Evolutionary conservation across 2,113 vertebrate genomes (phyloP), one percentile per base, ranked within the genome.

Genomic region (Cettia cetti): DNA sequence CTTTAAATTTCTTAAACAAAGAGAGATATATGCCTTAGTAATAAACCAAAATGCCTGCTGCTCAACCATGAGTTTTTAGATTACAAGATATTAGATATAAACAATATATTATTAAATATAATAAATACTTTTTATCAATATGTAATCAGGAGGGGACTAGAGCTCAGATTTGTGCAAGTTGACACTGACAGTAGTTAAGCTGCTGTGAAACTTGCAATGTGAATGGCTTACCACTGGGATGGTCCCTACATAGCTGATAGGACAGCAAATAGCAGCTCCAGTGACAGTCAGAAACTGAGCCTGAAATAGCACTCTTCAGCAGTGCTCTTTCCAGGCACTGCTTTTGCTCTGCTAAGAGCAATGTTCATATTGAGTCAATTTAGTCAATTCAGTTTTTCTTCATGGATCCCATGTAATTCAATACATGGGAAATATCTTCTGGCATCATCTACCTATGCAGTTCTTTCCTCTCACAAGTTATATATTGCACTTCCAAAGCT

Each of bases 1-100:
- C 11, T 49, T 95, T 75, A 81, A 52, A 72, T 90, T 95, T 97
- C 76, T 94, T 94, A 70, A 92, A 83, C 59, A 87, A 61, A 63
- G 27, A 86, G 10, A 71, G 40, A 82, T 28, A 7, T 5, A 68
- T 84, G 16, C 15, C 11, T 59, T 66, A 27, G 2, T n/a, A 50
- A 11, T 47, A 78, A 59, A 31, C 30, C 49, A 70, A 91, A 86
- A 70, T 56, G 35, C 31, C 65, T 80, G 15, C n/a, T 89, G 45
- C 13, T 37, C 28, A 95, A 40, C 31, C 61, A 82, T 0, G 1
- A 40, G 12, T 14, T 56, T 71, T 78, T 71, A 50, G 10, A 47
- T 85, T 84, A 63, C 49, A 96, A 65, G 40, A 86, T 21, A 83
- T 95, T 92, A 90, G 53, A 23, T 47, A 77, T 21, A 40, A 87